Percentiles rank a stretch among this genome's conserved stretches.
Evolutionary conservation across 2,888 invertebrate genomes (phyloP).

Genomic region (Heliconius aoede): DNA sequence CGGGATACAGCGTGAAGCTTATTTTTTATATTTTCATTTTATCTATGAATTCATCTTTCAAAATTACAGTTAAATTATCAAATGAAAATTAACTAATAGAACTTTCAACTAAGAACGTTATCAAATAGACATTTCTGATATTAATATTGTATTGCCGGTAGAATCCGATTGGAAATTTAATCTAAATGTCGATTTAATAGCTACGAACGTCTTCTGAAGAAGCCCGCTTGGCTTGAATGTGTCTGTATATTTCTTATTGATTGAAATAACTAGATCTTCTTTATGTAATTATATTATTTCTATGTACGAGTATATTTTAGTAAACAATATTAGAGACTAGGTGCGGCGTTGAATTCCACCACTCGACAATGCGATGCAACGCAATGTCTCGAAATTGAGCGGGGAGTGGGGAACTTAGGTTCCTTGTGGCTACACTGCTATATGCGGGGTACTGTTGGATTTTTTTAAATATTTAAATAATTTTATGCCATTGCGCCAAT

Average conservation of each 20-base stretch:
- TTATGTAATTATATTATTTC: not conserved
- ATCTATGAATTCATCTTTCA: not conserved
- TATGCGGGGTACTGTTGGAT: too few species aligned
- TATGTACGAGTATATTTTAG: too few species aligned
- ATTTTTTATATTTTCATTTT: not conserved
- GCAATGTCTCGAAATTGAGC: too few species aligned
- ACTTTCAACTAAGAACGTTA: slow-evolving; percentile 12
- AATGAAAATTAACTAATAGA: slow-evolving; percentile 1
- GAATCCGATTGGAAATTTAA: slow-evolving; percentile 64
- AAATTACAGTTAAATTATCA: not conserved
- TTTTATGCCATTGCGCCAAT: too few species aligned
- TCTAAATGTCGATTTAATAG: slow-evolving; percentile 65
- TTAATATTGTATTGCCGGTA: slow-evolving; percentile 44
- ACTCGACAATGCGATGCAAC: too few species aligned
- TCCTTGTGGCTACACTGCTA: too few species aligned
- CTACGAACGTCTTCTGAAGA: slow-evolving; percentile 54
- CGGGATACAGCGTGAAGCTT: too few species aligned
- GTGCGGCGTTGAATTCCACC: too few species aligned
- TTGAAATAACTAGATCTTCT: slow-evolving; percentile 7
- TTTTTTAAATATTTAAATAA: too few species aligned
- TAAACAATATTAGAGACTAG: too few species aligned
- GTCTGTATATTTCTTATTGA: slow-evolving; percentile 3
- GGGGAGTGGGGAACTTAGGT: too few species aligned
- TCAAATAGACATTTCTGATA: slow-evolving; percentile 5
- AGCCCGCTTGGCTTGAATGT: slow-evolving; percentile 10